Percentiles rank a stretch among this genome's conserved stretches.
phyloP scores from a whole-genome alignment of 2,113 vertebrate species.

The Lycocorax pyrrhopterus region DNA sequence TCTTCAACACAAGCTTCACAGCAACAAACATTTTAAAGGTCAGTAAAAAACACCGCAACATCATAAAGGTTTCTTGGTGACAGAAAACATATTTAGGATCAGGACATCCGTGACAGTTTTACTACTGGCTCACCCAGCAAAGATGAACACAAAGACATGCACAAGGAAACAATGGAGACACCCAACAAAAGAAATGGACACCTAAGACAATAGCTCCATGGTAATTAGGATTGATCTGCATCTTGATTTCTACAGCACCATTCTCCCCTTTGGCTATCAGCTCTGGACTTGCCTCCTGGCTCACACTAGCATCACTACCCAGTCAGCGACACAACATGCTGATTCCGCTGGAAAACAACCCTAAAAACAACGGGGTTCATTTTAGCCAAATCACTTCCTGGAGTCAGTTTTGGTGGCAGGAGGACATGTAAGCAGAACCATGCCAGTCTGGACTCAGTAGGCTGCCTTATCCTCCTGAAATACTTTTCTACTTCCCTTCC shows the following conservation, averaged over 20 bases:
- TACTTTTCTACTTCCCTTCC: neutral
- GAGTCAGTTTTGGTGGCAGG: neutral
- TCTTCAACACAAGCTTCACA: neutral
- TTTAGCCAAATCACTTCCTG: neutral
- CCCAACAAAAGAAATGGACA: neutral
- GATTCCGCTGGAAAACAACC: neutral
- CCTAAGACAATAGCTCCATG: neutral
- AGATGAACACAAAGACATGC: neutral
- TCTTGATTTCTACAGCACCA: neutral
- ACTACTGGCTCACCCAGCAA: neutral
- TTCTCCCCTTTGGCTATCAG: neutral
- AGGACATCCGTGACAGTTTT: neutral
- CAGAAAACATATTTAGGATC: neutral
- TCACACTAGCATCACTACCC: neutral
- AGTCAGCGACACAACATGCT: rapidly evolving
- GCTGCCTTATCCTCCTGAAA: neutral
- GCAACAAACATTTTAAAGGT: neutral
- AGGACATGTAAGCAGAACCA: neutral
- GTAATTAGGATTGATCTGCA: neutral
- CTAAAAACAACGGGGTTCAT: neutral
- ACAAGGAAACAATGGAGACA: neutral
- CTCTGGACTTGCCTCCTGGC: neutral
- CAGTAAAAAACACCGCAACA: neutral
- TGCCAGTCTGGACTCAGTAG: neutral
- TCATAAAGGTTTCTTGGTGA: neutral